Base-by-base conservation (phyloP, 2,113 vertebrate species). In the Amia ocellicauda region DNA sequence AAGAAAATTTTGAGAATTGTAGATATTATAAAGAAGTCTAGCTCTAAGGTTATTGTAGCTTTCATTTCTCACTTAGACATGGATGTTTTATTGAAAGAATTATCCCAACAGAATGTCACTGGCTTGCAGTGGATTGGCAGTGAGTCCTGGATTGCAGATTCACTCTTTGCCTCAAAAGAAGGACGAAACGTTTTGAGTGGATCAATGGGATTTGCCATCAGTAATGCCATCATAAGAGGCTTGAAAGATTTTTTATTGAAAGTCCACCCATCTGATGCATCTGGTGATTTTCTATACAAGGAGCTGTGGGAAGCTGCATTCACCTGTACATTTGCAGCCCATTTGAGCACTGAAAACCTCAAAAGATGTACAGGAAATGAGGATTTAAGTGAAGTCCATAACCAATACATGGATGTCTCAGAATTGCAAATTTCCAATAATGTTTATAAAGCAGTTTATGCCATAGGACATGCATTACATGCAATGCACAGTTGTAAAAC, bases 41-140 rank as follows among this genome's bases (percentile, higher is more conserved):
- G 77, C 1, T 80, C 85, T 3, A 78, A 68, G 28, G 82, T 87
- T 2, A 85, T 88, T 43, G 75, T 88, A 0, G 62, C 78, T 4
- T 87, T 88, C 20, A 52, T 86, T 5, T 69, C 77, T 1, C 64
- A 66, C 40, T 67, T 76, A 63, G 86, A 88, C 42, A 19, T 84
- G 36, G 72, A 78, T 7, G 55, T 80, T 24, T 17, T 89, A 1
- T 40, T 86, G 56, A 54, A 61, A 3, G 69, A 78, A 29, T 42
- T 89, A 58, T 75, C 77, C 10, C 22, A 26, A 4, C 64, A 85
- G 26, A 88, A 89, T 60, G 26, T 89, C 40, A 82, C 71, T 11
- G 85, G 85, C 1, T 84, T 74, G 8, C 86, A 88, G 76, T 90
- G 87, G 88, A 78, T 90, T 0, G 88, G 86, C 8, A 84, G 20